Conservation (phyloP, 2,888 invertebrate genomes). For the Thera obeliscata region DNA sequence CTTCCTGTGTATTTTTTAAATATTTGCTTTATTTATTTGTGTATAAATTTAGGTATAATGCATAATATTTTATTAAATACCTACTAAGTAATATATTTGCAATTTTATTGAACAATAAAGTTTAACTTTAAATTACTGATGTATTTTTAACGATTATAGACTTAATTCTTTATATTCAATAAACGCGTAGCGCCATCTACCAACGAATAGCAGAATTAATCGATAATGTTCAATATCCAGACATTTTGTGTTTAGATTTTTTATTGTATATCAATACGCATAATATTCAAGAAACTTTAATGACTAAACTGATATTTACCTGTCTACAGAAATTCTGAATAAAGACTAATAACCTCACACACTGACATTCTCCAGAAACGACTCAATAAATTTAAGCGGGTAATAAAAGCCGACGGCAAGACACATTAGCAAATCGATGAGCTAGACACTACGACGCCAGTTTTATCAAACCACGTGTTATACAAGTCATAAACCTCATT, state of each 20-base stretch:
- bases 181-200: conserved; percentile 61
- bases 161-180: too few species aligned
- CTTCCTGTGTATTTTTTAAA: too few species aligned
- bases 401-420: conserved; percentile 45
- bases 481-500: conserved; percentile 60
- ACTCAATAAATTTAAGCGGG: conserved; percentile 37
- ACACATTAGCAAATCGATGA: conserved; percentile 55
- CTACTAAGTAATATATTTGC: too few species aligned
- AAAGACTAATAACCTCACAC: conserved; percentile 21
- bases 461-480: conserved; percentile 56
- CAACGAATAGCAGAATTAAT: conserved; percentile 53
- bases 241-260: background rate
- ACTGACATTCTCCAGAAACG: conserved; percentile 35
- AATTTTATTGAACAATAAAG: too few species aligned
- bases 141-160: too few species aligned
- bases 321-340: conserved; percentile 20
- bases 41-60: too few species aligned
- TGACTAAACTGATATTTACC: background rate
- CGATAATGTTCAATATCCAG: conserved; percentile 1
- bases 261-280: background rate
- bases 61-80: too few species aligned
- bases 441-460: conserved; percentile 61
- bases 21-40: too few species aligned
- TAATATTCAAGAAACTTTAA: too few species aligned
- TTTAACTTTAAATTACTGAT: too few species aligned